Conservation (phyloP, 2,113 vertebrate species). For the Corynorhinus townsendii region DNA sequence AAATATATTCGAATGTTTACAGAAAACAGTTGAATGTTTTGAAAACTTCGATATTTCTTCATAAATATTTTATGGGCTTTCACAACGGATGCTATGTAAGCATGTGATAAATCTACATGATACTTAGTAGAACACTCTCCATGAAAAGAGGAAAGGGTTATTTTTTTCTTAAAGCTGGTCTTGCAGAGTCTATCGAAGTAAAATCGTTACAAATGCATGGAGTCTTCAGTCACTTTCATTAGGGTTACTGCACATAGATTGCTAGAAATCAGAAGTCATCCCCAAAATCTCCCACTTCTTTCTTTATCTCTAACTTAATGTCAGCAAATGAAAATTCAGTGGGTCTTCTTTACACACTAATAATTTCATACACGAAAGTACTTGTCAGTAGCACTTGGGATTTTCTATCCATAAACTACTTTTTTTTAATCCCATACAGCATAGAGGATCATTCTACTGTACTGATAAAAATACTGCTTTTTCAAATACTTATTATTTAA, state of each 20-base stretch:
- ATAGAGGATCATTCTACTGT: not conserved
- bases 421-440: not conserved
- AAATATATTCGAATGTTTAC: constrained; percentile 56
- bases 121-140: constrained; percentile 63
- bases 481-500: not conserved
- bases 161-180: not conserved
- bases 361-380: constrained; percentile 46
- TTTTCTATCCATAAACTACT: not conserved
- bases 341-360: not conserved
- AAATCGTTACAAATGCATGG: constrained; percentile 42
- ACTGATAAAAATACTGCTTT: not conserved
- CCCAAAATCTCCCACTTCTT: constrained; percentile 6
- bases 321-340: constrained; percentile 66
- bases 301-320: constrained; percentile 65
- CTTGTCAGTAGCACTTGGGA: not conserved
- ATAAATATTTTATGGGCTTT: constrained; percentile 75
- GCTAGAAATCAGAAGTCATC: constrained; percentile 42
- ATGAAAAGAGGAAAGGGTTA: constrained; percentile 21
- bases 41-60: constrained; percentile 68
- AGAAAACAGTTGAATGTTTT: constrained; percentile 64
- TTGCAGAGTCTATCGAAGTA: constrained; percentile 47
- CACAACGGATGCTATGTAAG: constrained; percentile 67
- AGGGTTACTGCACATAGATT: constrained; percentile 62
- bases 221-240: constrained; percentile 70
- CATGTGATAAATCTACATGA: constrained; percentile 62